Percentiles rank a stretch among this genome's conserved stretches.
Evolutionary conservation across 2,113 vertebrate species (phyloP).

Genomic region (Zosterops borbonicus): DNA sequence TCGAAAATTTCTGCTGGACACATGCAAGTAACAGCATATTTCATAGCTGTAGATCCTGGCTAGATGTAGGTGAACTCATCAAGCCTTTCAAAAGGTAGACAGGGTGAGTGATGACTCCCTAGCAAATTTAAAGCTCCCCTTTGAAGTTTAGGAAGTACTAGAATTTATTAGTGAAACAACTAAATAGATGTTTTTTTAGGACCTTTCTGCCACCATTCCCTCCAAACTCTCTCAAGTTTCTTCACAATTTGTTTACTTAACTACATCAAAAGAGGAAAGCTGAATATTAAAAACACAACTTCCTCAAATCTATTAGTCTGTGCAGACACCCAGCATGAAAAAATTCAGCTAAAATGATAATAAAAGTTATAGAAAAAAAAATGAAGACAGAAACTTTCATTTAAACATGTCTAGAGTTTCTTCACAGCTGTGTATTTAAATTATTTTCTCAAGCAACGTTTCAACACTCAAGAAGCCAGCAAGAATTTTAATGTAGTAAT

Average conservation of each 20-base stretch:
- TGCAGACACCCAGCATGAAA: neutral
- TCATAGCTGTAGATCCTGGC: neutral
- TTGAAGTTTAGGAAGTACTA: neutral
- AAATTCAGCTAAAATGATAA: neutral
- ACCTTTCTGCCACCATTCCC: accelerated
- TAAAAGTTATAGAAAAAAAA: neutral
- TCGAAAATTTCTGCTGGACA: neutral
- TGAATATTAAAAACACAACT: neutral
- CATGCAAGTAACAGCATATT: neutral
- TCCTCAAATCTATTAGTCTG: neutral
- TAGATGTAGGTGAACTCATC: neutral
- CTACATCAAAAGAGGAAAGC: neutral
- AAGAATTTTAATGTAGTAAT: neutral
- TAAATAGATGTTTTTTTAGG: neutral
- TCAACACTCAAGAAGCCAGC: neutral
- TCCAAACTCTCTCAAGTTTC: neutral
- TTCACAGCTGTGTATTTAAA: neutral
- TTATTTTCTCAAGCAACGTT: neutral
- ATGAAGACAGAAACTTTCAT: neutral
- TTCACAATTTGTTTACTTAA: neutral
- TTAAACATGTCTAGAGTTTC: neutral
- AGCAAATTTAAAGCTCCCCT: neutral
- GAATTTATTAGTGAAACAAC: neutral
- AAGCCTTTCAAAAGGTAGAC: neutral
- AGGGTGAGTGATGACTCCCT: neutral